Base-by-base conservation (phyloP, 1,140 invertebrate species). In the Bombus terrestris region DNA sequence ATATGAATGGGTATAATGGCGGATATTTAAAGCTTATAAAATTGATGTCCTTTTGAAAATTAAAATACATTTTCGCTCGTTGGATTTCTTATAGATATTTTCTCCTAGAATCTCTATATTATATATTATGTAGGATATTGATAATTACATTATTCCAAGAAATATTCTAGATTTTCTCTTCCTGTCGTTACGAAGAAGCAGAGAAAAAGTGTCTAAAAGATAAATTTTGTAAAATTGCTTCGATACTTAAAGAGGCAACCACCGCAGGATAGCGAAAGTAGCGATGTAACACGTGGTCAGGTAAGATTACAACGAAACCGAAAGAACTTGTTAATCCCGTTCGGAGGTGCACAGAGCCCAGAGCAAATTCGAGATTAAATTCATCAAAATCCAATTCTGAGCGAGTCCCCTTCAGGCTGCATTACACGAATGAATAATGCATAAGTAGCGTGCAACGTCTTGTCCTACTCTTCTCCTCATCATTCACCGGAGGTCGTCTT, bases 361-460 rank as follows among this genome's bases (percentile, higher is more conserved):
- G 88, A 94, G 94, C 93, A 92, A 93, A 94, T 94, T 93, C 92
- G 89, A 94, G 94, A 95, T 95, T 95, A 95, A 95, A 95, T 95
- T 95, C 94, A 95, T 94, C 94, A 94, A 93, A 94, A 94, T 94
- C 94, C 94, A 95, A 95, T 95, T 92, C 91, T 89, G 90, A 78
- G 86, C 88, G 91, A 92, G 91, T 89, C 85, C 41, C 81, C 90
- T 82, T 73, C 87, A 66, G 87, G 90, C 64, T 71, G 81, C 77
- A 75, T 77, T 71, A 83, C 89, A n/a, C 57, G 86, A 89, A 95
- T 95, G 94, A 95, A 95, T 95, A 94, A 95, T 94, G 92, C 93
- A 95, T 95, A 92, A 86, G 72, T 88, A 84, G 91, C 89, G 83
- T 85, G 81, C 77, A 89, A 83, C 89, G 73, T 89, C 81, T 83